A percentile compares a stretch with the other conserved stretches of the same genome.
These are phyloP conservation scores for Gorsachius magnificus DNA, from an alignment of 2,797 vertebrate species.

Conservation along the genomic window DNA sequence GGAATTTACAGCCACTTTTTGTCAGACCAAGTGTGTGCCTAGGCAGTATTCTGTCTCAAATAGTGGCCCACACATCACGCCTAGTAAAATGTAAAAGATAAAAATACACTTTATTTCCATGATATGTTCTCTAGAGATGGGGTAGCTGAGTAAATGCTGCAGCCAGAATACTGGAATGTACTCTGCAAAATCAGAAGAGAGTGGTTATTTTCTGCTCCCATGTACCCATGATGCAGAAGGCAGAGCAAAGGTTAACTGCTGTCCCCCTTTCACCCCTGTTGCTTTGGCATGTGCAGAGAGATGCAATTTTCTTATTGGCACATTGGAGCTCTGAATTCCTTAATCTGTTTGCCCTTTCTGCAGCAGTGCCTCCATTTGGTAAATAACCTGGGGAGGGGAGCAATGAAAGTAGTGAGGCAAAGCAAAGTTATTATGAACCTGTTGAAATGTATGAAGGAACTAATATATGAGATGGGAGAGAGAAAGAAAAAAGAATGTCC, in stretches of 20 bases:
- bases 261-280: not conserved
- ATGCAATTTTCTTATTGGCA: not conserved
- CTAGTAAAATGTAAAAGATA: not conserved
- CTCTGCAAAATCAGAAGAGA: not conserved
- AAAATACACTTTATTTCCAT: not conserved
- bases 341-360: slow-evolving; percentile 1
- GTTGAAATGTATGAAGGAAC: not conserved
- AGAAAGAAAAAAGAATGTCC: not conserved
- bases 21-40: not conserved
- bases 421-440: not conserved
- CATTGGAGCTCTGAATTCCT: not conserved
- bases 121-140: not conserved
- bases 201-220: not conserved
- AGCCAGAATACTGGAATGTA: not conserved
- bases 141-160: not conserved
- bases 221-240: not conserved
- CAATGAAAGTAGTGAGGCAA: not conserved
- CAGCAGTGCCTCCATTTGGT: not conserved
- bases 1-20: not conserved
- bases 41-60: not conserved
- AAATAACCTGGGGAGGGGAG: not conserved
- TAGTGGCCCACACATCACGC: not conserved
- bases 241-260: not conserved
- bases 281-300: not conserved
- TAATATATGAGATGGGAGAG: not conserved